Conservation (phyloP, 2,888 invertebrate species). For the Ischnus inquisitorius region DNA sequence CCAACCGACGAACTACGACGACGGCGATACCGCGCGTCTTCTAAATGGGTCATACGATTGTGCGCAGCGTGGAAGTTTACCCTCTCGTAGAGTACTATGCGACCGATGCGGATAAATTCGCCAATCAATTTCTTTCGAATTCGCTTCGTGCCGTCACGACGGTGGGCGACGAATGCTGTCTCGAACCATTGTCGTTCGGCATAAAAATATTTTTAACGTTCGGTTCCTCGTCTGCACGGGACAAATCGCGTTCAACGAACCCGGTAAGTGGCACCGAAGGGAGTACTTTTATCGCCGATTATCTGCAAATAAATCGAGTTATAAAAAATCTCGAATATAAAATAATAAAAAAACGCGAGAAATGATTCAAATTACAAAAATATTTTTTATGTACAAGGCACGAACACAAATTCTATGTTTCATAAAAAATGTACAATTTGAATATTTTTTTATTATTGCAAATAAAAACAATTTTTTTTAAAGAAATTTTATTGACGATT, state of each 20-base stretch:
- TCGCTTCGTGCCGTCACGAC: not conserved
- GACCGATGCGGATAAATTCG: conserved; percentile 63
- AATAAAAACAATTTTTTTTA: not conserved
- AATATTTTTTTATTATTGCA: not conserved
- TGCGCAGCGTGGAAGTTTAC: conserved; percentile 74
- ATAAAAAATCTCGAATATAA: not conserved
- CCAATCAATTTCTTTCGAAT: conserved; percentile 37
- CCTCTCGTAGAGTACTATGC: conserved; percentile 57
- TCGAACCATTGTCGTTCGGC: not conserved
- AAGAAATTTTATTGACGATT: not conserved
- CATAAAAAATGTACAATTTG: no score
- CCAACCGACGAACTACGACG: conserved; percentile 24
- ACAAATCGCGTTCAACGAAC: not conserved
- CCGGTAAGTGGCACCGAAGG: not conserved
- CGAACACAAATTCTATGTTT: no score
- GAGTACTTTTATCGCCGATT: not conserved
- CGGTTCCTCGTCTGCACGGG: not conserved
- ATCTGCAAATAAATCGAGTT: not conserved
- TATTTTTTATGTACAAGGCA: no score
- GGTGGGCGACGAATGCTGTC: not conserved
- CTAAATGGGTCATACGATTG: conserved; percentile 78
- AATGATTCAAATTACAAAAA: no score
- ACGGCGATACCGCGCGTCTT: conserved; percentile 69
- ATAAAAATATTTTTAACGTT: not conserved
- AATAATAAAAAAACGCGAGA: not conserved